Percentiles rank a stretch among this genome's conserved stretches.
Conservation (phyloP, 2,797 vertebrate species). For the Toxotes lorentzi region DNA sequence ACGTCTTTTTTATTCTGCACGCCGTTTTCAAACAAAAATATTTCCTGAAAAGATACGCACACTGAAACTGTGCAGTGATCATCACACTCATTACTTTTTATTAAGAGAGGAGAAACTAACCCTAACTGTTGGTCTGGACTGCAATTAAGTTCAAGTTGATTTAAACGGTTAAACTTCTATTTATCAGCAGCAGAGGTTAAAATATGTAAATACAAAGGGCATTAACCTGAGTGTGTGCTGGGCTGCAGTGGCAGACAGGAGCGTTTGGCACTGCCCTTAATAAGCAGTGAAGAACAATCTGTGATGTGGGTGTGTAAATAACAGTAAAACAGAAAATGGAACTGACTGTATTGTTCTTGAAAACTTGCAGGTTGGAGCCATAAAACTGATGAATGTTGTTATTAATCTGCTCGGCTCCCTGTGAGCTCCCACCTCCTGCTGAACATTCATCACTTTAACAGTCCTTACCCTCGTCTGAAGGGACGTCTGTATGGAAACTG, state of each 20-base stretch:
- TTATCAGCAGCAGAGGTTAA: neutral
- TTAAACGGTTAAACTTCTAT: neutral
- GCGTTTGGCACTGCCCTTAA: neutral
- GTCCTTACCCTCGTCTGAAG: conserved; percentile 10
- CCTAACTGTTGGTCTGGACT: neutral
- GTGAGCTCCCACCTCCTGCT: conserved; percentile 31
- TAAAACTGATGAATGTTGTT: conserved; percentile 71
- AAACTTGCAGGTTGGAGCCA: conserved; percentile 41
- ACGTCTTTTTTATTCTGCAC: too few relatives aligned
- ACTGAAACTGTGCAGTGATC: neutral
- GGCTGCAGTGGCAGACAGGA: too few relatives aligned
- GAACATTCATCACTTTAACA: conserved; percentile 63
- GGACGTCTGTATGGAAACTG: conserved; percentile 7
- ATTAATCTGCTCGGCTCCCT: conserved; percentile 49
- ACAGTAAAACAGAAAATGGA: neutral
- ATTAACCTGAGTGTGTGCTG: too few relatives aligned
- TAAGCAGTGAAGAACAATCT: neutral
- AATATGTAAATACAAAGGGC: too few relatives aligned
- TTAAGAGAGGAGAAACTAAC: too few relatives aligned
- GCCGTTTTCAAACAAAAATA: too few relatives aligned
- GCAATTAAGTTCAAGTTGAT: neutral
- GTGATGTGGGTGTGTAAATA: conserved; percentile 4
- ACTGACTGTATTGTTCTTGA: conserved; percentile 29
- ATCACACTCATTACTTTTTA: neutral
- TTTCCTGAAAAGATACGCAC: too few relatives aligned